These are phyloP conservation scores for Simalia tracyae DNA, from an alignment of 2,797 vertebrate species.

Conservation along the genomic window DNA sequence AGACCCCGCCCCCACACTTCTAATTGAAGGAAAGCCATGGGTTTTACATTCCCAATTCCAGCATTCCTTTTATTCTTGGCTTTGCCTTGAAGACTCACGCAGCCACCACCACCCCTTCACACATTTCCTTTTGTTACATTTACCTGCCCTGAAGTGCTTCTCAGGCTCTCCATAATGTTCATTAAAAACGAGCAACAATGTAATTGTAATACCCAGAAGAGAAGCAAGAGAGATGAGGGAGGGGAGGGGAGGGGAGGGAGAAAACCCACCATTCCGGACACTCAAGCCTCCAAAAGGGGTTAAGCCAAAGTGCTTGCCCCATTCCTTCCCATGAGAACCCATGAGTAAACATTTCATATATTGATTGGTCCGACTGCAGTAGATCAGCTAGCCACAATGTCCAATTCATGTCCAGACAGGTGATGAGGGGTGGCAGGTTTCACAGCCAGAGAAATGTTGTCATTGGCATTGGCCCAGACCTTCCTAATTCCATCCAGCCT, in stretches of 20 bases:
- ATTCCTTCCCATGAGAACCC: slow-evolving; percentile 27
- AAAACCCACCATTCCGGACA: not conserved
- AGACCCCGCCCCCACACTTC: not conserved
- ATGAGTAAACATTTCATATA: slow-evolving; percentile 47
- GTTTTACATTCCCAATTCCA: not conserved
- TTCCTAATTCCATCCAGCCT: slow-evolving; percentile 53
- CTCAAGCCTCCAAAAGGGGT: slow-evolving; percentile 21
- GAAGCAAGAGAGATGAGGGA: not conserved
- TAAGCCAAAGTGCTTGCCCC: not conserved
- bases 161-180: slow-evolving; percentile 38
- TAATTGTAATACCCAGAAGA: not conserved
- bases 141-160: not conserved
- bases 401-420: slow-evolving; percentile 49
- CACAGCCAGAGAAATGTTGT: slow-evolving; percentile 57
- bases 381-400: slow-evolving; percentile 44
- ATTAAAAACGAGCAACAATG: not conserved
- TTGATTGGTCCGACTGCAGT: slow-evolving; percentile 12
- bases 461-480: slow-evolving; percentile 44
- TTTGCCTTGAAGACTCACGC: not conserved
- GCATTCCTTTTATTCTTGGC: not conserved
- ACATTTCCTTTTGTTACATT: not conserved
- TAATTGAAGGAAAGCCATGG: not conserved
- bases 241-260: not conserved
- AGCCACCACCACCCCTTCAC: not conserved
- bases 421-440: slow-evolving; percentile 49